Base-by-base conservation (phyloP, 35 echinoderm and acorn worm genomes). In the Lytechinus pictus region DNA sequence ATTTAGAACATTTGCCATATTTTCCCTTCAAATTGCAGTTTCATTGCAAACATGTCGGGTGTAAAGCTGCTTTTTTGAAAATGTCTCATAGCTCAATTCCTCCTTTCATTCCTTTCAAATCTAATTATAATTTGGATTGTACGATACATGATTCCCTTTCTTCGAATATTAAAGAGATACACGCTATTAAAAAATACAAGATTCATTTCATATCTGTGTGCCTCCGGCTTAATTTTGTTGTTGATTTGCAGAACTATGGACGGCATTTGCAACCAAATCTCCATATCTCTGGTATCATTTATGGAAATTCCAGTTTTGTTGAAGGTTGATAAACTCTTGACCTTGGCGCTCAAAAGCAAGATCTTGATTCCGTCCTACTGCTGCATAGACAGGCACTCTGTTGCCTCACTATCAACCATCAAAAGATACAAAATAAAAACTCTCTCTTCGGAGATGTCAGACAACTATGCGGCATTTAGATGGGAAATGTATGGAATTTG, bases 231-330 rank as follows among this genome's bases (percentile, higher is more conserved):
- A 52, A 90, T 90, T 90, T 54, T 90, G 88, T 44, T 12, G 12
- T 79, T 90, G 29, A 90, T 54, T 90, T 90, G 88, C 27, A 52
- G 24, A 90, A 54, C 29, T 90, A 90, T 90, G 88, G 29, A 44
- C 27, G 52, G 52, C 28, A 54, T 90, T 90, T 90, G 88, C 88
- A 90, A 90, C 88, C 88, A 90, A 90, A 90, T 90, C 88, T 90
- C 88, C 24, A 90, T 33, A 90, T 90, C 88, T 90, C 28, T 44
- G 88, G 33, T 90, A 90, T 90, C 88, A 52, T 90, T 90, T 90
- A 90, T 90, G 88, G 88, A 90, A 90, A 90, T 90, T 90, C 29
- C 88, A 52, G 29, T 90, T 27, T 44, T 90, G n/a, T 90, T 90
- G 88, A 90, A 28, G 27, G 29, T 90, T 52, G 88, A 90, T 90